phyloP scores from a whole-genome alignment of 2,797 vertebrate species.

The Hypotaenidia okinawae region DNA sequence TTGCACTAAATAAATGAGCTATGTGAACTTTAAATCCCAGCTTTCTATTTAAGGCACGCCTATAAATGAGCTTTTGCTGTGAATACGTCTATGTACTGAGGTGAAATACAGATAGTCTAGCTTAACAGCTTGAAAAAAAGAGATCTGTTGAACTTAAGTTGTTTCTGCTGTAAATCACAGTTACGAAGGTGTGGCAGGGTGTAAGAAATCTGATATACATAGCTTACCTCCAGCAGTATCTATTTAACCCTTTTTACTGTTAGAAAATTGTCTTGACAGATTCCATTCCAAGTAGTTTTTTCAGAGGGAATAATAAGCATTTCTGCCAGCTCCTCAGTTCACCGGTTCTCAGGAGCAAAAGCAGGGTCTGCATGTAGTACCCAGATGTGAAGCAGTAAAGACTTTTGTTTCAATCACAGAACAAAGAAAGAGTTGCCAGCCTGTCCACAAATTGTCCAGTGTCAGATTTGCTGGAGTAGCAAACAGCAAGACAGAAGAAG shows the following conservation, averaged over 20 bases:
- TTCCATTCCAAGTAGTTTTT: background rate
- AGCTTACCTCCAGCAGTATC: background rate
- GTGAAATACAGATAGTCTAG: background rate
- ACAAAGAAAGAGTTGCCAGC: background rate
- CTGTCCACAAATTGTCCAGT: background rate
- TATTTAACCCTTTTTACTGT: background rate
- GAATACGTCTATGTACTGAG: background rate
- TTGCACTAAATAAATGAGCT: background rate
- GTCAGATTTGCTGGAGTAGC: background rate
- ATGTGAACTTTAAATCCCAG: background rate
- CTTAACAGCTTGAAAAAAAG: background rate
- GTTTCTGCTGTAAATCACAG: background rate
- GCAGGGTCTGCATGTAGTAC: background rate
- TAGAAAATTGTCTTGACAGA: background rate
- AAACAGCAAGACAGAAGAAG: background rate
- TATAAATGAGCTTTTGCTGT: slow-evolving; percentile 1
- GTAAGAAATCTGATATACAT: background rate
- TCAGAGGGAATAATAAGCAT: background rate
- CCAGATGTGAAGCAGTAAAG: background rate
- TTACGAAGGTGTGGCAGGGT: background rate
- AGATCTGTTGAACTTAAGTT: background rate
- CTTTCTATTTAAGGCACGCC: background rate
- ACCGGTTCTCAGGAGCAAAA: background rate
- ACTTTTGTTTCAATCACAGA: background rate
- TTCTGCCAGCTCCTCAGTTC: background rate